Evolutionary conservation across 2,113 vertebrate species (phyloP), one percentile per base, ranked within the genome.

Genomic region (Protomyctophum bolini): DNA sequence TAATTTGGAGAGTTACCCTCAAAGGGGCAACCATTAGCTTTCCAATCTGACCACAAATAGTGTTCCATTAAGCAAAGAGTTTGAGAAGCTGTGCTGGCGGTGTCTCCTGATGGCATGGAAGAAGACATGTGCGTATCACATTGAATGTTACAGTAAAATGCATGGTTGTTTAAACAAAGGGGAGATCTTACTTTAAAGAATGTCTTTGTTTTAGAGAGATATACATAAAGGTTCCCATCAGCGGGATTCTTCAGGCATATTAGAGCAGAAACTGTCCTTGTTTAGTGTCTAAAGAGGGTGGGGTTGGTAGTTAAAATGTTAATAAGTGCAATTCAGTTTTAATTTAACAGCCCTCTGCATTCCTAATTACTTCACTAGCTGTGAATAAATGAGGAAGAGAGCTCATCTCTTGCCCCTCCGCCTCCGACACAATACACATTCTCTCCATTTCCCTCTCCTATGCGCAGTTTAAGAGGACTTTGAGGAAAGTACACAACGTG

Each of bases 321-420:
- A 93, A 94, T 93, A 93, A 93, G 92, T 91, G 92, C 91, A 93
- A 92, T 93, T 90, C 91, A 91, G 86, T 94, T 93, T 94, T 94
- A 92, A 93, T 94, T 94, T 93, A 93, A 93, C 93, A 92, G 92
- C 90, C 89, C 86, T 92, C 89, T 94, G 93, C 91, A 94, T 93
- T 93, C 92, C 92, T 93, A 93, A 94, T 94, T 92, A 94, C 91
- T 92, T 83, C 91, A 92, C 89, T 91, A 91, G 88, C 92, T 92
- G 93, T 91, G 93, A 93, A 91, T 93, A 93, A 93, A 92, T 92
- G 91, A 93, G 91, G 89, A 92, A 90, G 80, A 84, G 84, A 89
- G 87, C 91, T 90, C 86, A 91, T 91, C 88, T 89, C 85, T 83
- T 86, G 83, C 76, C 83, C 49, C 84, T 87, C 83, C 70, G 83